phyloP scores from a whole-genome alignment of 2,797 vertebrate genomes.

The Sparus aurata region DNA sequence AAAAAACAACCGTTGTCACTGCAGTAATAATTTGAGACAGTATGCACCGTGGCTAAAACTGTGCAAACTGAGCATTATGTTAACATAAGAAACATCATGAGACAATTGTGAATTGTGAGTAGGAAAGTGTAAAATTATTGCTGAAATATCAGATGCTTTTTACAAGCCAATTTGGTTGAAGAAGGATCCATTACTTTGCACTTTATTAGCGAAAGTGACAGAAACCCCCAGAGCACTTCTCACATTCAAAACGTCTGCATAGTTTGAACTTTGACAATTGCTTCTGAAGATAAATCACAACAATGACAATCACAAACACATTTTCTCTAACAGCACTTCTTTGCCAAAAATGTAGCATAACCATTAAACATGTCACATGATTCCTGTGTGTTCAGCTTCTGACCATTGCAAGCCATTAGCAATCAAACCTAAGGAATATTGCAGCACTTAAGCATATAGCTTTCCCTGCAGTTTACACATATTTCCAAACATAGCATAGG shows the following conservation, averaged over 20 bases:
- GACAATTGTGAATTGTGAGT: conserved; percentile 47
- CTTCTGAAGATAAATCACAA: conserved; percentile 62
- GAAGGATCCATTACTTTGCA: conserved; percentile 50
- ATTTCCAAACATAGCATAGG: conserved; percentile 23
- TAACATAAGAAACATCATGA: conserved; percentile 44
- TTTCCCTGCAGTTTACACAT: conserved; percentile 57
- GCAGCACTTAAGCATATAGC: conserved; percentile 25
- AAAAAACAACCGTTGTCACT: conserved; percentile 46
- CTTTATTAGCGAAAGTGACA: conserved; percentile 48
- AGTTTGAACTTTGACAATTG: conserved; percentile 78
- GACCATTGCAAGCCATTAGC: conserved; percentile 13
- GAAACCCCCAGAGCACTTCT: conserved; percentile 65
- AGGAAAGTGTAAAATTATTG: conserved; percentile 63
- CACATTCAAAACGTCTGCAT: conserved; percentile 88
- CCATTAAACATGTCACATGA: conserved; percentile 14
- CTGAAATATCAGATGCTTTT: conserved; percentile 64
- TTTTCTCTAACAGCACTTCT: conserved; percentile 40
- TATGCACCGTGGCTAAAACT: conserved; percentile 61
- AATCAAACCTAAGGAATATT: conserved; percentile 16
- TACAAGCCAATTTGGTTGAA: conserved; percentile 79
- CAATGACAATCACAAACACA: conserved; percentile 46
- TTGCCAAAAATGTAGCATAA: conserved; percentile 35
- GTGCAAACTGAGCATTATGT: conserved; percentile 70
- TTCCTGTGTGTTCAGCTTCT: conserved; percentile 22
- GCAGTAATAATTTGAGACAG: conserved; percentile 57